Evolutionary conservation across 2,113 vertebrate genomes (phyloP).

Genomic region (rat (Rattus norvegicus)): DNA sequence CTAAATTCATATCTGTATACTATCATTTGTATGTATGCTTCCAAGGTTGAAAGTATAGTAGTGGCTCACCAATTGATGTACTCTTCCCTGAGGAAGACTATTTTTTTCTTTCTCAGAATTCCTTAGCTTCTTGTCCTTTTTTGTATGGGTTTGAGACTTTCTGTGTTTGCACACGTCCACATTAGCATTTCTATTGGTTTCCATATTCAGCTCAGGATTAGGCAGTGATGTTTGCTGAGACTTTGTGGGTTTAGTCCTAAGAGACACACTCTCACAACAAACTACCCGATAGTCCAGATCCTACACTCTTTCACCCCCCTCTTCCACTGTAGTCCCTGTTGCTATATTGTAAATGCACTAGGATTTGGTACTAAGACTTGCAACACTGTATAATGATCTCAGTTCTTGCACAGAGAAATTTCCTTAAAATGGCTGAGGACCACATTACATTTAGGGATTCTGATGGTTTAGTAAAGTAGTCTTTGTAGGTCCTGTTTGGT

Average conservation of each 20-base stretch:
- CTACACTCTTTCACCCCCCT: background rate
- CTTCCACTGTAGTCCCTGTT: background rate
- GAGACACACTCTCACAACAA: background rate
- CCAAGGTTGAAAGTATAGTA: background rate
- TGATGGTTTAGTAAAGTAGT: background rate
- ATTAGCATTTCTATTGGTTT: background rate
- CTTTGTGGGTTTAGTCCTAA: background rate
- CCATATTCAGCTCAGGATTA: background rate
- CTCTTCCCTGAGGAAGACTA: background rate
- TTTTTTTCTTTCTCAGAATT: background rate
- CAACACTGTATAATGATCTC: background rate
- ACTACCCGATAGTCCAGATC: background rate
- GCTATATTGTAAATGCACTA: no score
- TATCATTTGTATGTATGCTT: background rate
- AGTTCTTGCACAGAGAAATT: background rate
- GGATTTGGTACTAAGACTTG: no score
- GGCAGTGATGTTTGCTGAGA: background rate
- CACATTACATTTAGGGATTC: background rate
- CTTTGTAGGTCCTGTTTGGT: background rate
- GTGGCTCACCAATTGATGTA: background rate
- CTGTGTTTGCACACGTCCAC: background rate
- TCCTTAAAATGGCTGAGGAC: background rate
- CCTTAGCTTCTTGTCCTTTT: background rate
- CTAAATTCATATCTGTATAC: background rate
- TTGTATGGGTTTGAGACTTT: background rate